Evolutionary conservation across 2,113 vertebrate species (phyloP), one percentile per base, ranked within the genome.

Genomic region (Paramormyrops kingsleyae): DNA sequence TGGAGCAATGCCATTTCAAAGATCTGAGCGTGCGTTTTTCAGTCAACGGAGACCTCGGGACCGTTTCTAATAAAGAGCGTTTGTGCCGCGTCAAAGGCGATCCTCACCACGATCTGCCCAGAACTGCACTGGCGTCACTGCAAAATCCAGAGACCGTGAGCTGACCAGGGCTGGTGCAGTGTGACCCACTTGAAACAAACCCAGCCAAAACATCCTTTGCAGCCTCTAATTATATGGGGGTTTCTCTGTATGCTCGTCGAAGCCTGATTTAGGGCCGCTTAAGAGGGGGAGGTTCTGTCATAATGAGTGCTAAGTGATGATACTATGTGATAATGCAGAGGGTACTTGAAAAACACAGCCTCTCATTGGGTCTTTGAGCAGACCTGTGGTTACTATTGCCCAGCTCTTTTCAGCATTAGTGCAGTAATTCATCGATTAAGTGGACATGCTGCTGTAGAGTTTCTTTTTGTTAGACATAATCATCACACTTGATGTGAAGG

Each of bases 181-280:
- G 77, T 88, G 50, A 89, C 52, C 92, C 92, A 92, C 92, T 91
- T 94, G 89, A 94, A 94, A 91, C 87, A 90, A 91, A 90, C 87
- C 91, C 92, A 91, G 89, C 90, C 83, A 50, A 90, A 88, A 83
- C 49, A n/a, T 93, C 91, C 87, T 92, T 90, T 88, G 90, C 85
- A 92, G 91, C 88, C 74, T 52, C 88, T 92, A 66, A 95, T 95
- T 94, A 94, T 74, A 91, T 86, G 91, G 89, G 91, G 89, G 89
- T 91, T 21, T 62, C 39, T 85, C 50, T 12, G 42, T 27, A 47
- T 87, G 85, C 47, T 90, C 90, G 88, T 93, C 91, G 92, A 88
- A 91, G 84, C 88, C 42, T 15, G 90, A 91, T 92, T 56, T 93
- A 93, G 90, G 85, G 21, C n/a, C 46, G 87, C 84, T 88, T 87